Conservation (phyloP, 2,113 vertebrate species). For the Myrmophylax atrothorax region DNA sequence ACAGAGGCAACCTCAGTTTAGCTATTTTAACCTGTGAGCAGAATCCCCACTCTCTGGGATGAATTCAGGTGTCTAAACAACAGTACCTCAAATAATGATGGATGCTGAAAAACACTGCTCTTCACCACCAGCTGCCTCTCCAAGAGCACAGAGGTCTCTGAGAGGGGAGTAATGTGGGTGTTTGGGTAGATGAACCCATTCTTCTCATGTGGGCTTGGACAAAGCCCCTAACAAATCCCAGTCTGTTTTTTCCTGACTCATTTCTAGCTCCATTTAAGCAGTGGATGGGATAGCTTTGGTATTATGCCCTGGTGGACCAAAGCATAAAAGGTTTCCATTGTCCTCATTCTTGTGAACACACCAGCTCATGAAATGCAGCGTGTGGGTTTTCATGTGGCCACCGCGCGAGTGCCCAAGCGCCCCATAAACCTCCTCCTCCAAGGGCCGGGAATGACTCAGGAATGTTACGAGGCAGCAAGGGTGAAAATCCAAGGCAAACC, state of each 20-base stretch:
- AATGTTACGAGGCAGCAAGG: neutral
- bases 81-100: neutral
- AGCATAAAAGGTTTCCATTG: neutral
- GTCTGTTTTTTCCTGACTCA: neutral
- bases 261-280: neutral
- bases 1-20: neutral
- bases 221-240: neutral
- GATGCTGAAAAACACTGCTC: neutral
- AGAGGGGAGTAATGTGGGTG: neutral
- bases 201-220: neutral
- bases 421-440: neutral
- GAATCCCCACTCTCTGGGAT: neutral
- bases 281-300: neutral
- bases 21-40: neutral
- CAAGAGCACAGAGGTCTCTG: neutral
- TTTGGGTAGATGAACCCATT: neutral
- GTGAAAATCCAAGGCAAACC: slow-evolving; percentile 6
- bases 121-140: neutral
- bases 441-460: neutral
- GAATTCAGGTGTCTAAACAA: neutral
- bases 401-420: rapidly evolving
- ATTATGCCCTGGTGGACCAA: neutral
- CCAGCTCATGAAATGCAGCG: neutral
- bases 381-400: neutral
- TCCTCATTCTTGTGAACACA: neutral